These are phyloP conservation scores for Helleia helle DNA, from an alignment of 2,888 invertebrate genomes.

Conservation along the genomic window DNA sequence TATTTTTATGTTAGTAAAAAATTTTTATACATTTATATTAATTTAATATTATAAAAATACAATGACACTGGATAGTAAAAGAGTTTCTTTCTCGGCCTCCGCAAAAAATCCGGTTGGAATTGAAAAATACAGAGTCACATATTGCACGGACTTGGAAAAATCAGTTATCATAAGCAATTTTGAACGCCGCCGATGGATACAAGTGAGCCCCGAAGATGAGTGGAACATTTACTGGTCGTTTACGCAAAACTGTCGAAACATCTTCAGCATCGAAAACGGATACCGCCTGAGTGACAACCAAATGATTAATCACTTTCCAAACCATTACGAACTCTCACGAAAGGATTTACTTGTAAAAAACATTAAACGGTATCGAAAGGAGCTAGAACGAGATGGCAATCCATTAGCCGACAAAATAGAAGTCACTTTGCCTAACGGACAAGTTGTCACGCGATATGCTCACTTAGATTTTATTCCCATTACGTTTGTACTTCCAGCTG, in stretches of 20 bases:
- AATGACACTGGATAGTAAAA: slow-evolving; percentile 6
- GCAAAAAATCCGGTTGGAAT: slow-evolving; percentile 3
- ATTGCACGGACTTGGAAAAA: slow-evolving; percentile 86
- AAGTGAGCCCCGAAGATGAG: slow-evolving; percentile 88
- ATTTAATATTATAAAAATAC: background rate
- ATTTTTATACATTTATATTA: background rate
- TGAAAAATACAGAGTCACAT: slow-evolving; percentile 20
- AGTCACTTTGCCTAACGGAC: slow-evolving; percentile 71
- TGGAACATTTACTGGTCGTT: slow-evolving; percentile 98
- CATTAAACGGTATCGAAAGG: slow-evolving; percentile 94
- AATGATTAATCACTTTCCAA: slow-evolving; percentile 96
- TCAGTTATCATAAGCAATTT: slow-evolving; percentile 92
- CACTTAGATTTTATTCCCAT: slow-evolving; percentile 94
- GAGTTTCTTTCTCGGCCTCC: background rate
- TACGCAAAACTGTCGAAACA: slow-evolving; percentile 89
- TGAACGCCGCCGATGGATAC: slow-evolving; percentile 89
- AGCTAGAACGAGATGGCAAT: slow-evolving; percentile 92
- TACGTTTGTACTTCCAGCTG: slow-evolving; percentile 94
- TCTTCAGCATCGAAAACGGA: slow-evolving; percentile 94
- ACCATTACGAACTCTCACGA: slow-evolving; percentile 94
- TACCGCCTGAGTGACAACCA: slow-evolving; percentile 95
- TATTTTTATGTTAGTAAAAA: no score
- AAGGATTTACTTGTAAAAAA: slow-evolving; percentile 98
- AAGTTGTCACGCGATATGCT: slow-evolving; percentile 79
- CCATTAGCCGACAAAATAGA: slow-evolving; percentile 84